Conservation (phyloP, 2,113 vertebrate species). For the Hippocampus zosterae region DNA sequence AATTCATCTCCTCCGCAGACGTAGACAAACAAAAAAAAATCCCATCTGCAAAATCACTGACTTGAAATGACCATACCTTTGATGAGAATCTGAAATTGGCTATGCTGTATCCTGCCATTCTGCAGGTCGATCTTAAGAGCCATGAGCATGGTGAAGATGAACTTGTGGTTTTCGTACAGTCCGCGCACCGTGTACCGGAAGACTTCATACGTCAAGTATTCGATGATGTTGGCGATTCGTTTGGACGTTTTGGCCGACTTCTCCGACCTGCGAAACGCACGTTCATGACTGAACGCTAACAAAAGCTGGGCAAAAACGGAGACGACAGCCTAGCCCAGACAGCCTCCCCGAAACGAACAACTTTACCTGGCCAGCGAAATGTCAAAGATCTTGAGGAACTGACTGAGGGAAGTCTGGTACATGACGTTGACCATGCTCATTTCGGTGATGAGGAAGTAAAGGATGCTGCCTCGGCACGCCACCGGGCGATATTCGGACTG, state of each 20-base stretch:
- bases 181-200: slow-evolving; percentile 79
- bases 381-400: slow-evolving; percentile 86
- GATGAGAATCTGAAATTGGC: slow-evolving; percentile 81
- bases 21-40: too few relatives aligned
- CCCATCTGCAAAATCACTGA: too few relatives aligned
- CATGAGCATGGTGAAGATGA: slow-evolving; percentile 83
- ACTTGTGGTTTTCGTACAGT: slow-evolving; percentile 85
- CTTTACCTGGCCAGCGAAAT: slow-evolving; percentile 79
- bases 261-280: slow-evolving; percentile 68
- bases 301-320: background rate
- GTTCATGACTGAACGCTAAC: background rate
- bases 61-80: slow-evolving; percentile 72
- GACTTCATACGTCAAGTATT: slow-evolving; percentile 83
- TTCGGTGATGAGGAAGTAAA: slow-evolving; percentile 88
- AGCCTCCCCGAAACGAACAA: background rate
- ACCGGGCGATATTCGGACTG: slow-evolving; percentile 85
- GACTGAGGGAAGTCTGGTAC: slow-evolving; percentile 86
- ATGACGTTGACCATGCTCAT: slow-evolving; percentile 89
- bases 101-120: slow-evolving; percentile 73
- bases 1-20: too few relatives aligned
- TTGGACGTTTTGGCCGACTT: slow-evolving; percentile 79
- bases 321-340: background rate
- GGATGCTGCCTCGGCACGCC: slow-evolving; percentile 82
- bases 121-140: slow-evolving; percentile 88
- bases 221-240: slow-evolving; percentile 81